Evolutionary conservation across 2,888 invertebrate genomes (phyloP).

Genomic region (Clepsis dumicolana): DNA sequence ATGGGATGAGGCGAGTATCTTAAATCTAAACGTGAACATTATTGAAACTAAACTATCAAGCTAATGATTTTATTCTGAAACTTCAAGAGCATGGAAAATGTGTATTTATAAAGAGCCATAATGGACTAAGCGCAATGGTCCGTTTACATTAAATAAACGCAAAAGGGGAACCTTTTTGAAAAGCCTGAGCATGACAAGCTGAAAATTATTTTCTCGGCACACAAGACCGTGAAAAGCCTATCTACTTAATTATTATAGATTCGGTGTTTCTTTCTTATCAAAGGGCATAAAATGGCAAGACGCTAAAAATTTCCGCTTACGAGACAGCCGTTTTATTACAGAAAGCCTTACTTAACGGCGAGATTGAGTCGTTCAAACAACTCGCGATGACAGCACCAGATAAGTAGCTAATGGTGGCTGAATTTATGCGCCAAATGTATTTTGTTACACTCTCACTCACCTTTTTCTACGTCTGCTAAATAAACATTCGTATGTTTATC

Average conservation of each 20-base stretch:
- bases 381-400: conserved; percentile 51
- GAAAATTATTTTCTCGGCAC: conserved; percentile 12
- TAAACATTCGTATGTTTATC: conserved; percentile 41
- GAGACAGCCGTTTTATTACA: conserved; percentile 57
- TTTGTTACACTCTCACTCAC: conserved; percentile 40
- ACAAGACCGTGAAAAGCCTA: conserved; percentile 43
- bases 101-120: background rate
- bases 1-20: no score
- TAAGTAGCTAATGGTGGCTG: conserved; percentile 50
- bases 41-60: background rate
- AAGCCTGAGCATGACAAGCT: conserved; percentile 16
- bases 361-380: conserved; percentile 56
- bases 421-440: conserved; percentile 46
- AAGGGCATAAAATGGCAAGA: conserved; percentile 51
- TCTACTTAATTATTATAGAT: conserved; percentile 54
- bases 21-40: no score
- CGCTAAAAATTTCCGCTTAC: conserved; percentile 54
- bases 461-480: conserved; percentile 35
- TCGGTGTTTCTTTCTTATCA: conserved; percentile 50
- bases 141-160: conserved; percentile 3
- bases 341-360: conserved; percentile 52
- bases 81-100: background rate
- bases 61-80: background rate
- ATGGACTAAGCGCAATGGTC: background rate
- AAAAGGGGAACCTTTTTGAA: conserved; percentile 7